phyloP scores from a whole-genome alignment of 2,888 invertebrate species.

The Drosophila silvestris region DNA sequence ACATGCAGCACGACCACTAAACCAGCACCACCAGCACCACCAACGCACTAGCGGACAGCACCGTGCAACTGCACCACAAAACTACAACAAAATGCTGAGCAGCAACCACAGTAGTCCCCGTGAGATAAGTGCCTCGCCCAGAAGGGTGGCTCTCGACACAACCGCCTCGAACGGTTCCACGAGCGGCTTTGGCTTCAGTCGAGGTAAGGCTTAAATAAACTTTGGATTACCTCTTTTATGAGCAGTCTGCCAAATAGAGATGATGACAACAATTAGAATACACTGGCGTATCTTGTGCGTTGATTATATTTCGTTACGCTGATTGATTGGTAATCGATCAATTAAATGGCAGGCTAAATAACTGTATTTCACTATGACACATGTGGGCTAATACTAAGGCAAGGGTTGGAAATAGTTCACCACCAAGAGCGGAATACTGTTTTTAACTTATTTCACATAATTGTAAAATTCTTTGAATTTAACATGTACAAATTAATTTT shows the following conservation, averaged over 20 bases:
- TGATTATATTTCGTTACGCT: too few species aligned
- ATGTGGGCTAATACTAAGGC: neutral
- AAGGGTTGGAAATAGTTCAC: neutral
- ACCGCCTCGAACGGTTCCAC: conserved; percentile 83
- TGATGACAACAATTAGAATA: neutral
- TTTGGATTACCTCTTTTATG: neutral
- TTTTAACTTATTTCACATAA: neutral
- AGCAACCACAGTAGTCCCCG: conserved; percentile 76
- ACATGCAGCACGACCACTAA: conserved; percentile 65
- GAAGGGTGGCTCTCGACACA: conserved; percentile 81
- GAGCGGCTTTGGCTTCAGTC: conserved; percentile 82
- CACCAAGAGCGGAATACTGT: neutral
- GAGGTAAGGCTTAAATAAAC: conserved; percentile 76
- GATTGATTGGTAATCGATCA: neutral
- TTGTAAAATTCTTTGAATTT: neutral
- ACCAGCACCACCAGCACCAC: conserved; percentile 53
- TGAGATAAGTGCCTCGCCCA: conserved; percentile 78
- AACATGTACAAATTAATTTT: neutral
- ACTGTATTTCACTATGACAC: neutral
- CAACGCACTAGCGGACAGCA: conserved; percentile 45
- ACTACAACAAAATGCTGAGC: conserved; percentile 62
- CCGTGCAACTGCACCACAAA: conserved; percentile 36
- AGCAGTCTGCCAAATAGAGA: neutral
- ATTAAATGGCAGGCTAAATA: neutral
- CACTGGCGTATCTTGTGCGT: too few species aligned